These are phyloP conservation scores for Amazonetta brasiliensis DNA, from an alignment of 2,797 vertebrate genomes.

Conservation along the genomic window DNA sequence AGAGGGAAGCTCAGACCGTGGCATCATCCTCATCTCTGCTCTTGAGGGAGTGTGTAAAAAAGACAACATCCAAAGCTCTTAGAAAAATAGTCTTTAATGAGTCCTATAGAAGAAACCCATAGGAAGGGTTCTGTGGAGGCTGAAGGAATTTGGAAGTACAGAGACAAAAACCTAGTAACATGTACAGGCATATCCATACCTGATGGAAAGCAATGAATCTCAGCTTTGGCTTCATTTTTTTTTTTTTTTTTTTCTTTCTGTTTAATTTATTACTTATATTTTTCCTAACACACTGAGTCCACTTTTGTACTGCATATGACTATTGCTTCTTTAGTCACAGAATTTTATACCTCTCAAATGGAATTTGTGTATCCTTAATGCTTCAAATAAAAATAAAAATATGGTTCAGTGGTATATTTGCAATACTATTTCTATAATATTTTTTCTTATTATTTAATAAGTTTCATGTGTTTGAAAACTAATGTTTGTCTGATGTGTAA, in stretches of 20 bases:
- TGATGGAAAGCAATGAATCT: neutral
- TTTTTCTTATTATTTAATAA: conserved; percentile 16
- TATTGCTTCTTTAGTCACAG: neutral
- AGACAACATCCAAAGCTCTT: conserved; percentile 17
- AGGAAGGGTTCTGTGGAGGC: neutral
- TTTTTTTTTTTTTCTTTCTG: neutral
- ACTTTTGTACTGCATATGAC: neutral
- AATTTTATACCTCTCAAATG: neutral
- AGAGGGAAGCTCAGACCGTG: conserved; percentile 28
- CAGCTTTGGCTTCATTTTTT: neutral
- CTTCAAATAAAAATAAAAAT: conserved; percentile 9
- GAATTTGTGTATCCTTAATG: neutral
- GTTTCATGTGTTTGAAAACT: neutral
- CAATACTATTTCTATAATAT: neutral
- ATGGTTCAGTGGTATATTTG: neutral
- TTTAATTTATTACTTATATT: neutral
- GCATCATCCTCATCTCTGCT: conserved; percentile 15
- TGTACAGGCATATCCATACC: neutral
- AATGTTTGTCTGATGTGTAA: neutral
- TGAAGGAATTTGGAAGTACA: neutral
- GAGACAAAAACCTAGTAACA: neutral
- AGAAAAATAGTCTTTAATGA: conserved; percentile 46
- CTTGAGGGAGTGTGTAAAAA: conserved; percentile 20
- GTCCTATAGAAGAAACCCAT: neutral
- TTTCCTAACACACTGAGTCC: neutral